Evolutionary conservation across 2,888 invertebrate species (phyloP).

Genomic region (Biston betularia): DNA sequence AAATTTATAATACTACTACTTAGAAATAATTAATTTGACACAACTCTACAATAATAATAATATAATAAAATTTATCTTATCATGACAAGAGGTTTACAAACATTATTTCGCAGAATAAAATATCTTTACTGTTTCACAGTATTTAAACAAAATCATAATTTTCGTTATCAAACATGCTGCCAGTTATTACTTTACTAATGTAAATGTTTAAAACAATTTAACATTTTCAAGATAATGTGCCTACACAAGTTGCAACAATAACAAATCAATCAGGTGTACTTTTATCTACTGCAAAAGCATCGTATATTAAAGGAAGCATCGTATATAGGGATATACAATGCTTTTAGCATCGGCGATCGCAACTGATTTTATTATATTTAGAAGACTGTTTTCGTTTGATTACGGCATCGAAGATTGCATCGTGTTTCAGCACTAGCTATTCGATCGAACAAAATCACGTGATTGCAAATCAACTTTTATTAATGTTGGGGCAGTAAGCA

Average conservation of each 20-base stretch:
- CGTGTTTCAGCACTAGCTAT: too few species aligned
- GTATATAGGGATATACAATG: too few species aligned
- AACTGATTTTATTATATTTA: too few species aligned
- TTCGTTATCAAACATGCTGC: not conserved
- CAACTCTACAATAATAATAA: constrained; percentile 30
- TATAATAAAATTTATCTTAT: constrained; percentile 45
- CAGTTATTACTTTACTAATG: not conserved
- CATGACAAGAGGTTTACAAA: constrained; percentile 43
- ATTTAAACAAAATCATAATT: constrained; percentile 19
- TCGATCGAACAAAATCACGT: too few species aligned
- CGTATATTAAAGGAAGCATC: too few species aligned
- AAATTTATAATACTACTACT: constrained; percentile 44
- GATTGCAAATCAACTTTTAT: too few species aligned
- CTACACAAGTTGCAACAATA: not conserved
- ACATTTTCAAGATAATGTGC: not conserved
- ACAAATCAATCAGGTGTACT: not conserved
- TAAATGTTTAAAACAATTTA: constrained; percentile 5
- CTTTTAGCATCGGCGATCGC: too few species aligned
- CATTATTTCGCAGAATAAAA: constrained; percentile 42
- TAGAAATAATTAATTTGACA: constrained; percentile 38
- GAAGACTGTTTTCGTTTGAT: too few species aligned
- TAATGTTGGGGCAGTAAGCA: too few species aligned
- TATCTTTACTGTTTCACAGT: constrained; percentile 52
- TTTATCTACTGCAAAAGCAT: not conserved
- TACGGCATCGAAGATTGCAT: too few species aligned